Base-by-base conservation (phyloP, 1,140 invertebrate species). In the Venturia canescens region DNA sequence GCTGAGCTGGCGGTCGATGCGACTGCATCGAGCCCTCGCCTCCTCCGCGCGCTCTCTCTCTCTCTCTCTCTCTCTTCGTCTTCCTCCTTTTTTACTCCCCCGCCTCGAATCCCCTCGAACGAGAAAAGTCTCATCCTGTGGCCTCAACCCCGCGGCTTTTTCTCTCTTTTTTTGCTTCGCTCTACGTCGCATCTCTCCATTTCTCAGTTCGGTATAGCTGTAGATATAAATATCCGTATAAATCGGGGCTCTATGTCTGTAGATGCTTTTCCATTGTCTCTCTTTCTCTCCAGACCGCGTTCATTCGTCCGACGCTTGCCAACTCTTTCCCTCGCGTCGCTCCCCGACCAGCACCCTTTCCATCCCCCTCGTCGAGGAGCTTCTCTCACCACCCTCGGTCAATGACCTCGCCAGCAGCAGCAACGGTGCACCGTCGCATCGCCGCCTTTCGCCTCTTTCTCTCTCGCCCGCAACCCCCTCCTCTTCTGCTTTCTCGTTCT, bases 21-120 rank as follows among this genome's bases (percentile, higher is more conserved):
- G n/a, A 69, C 66, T 69, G 66, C 66, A 69, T 69, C 5, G 4
- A 69, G 1, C 83, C 79, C 84, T 80, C 78, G 53, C 66, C 27
- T 80, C 70, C 63, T 80, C 80, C 76, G 38, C 44, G 26, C 0
- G 7, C 38, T 44, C 70, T 82, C 4, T n/a, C n/a, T n/a, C 74
- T 57, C 71, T 57, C 23, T 63, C 44, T 76, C 13, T 53, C 72
- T 53, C 78, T 70, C 21, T 53, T 23, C 50, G 26, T 6, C 34
- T 78, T 74, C 50, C 60, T 71, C 34, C 76, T 82, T 82, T 78
- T 81, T 84, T 84, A 84, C 85, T 79, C 85, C 72, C 31, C 71
- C n/a, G 26, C 27, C 66, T 27, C 29, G 1, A 69, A 27, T 31
- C 66, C n/a, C 16, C 6, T 31, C 23, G 21, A 15, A 26, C 38